phyloP scores from a whole-genome alignment of 2,113 vertebrate species.

The Chloropsis hardwickii region DNA sequence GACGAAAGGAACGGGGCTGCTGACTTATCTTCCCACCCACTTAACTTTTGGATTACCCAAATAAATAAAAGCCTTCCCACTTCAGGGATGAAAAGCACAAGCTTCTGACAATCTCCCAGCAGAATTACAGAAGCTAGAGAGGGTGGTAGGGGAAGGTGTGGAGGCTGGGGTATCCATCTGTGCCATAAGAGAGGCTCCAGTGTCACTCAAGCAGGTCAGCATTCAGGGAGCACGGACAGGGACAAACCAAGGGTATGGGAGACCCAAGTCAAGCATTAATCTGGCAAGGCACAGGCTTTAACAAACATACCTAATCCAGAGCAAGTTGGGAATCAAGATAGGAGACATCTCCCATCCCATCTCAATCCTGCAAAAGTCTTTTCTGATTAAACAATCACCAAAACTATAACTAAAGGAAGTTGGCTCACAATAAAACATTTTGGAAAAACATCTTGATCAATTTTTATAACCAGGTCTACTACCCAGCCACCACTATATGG shows the following conservation, averaged over 20 bases:
- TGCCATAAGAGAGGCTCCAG: neutral
- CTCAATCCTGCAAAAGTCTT: neutral
- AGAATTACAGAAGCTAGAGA: neutral
- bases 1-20: neutral
- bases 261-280: neutral
- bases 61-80: slow-evolving; percentile 36
- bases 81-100: slow-evolving; percentile 1
- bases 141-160: neutral
- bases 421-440: neutral
- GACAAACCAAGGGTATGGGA: neutral
- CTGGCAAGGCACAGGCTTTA: neutral
- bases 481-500: neutral
- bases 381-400: neutral
- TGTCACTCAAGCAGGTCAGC: neutral
- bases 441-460: neutral
- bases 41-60: slow-evolving; percentile 41
- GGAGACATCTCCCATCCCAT: neutral
- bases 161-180: neutral
- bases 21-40: slow-evolving; percentile 36
- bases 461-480: neutral
- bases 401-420: neutral
- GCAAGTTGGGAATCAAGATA: neutral
- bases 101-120: neutral
- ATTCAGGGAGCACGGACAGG: neutral
- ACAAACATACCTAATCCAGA: neutral